Base-by-base conservation (phyloP, 1,140 invertebrate species). In the Hycleus phaleratus region DNA sequence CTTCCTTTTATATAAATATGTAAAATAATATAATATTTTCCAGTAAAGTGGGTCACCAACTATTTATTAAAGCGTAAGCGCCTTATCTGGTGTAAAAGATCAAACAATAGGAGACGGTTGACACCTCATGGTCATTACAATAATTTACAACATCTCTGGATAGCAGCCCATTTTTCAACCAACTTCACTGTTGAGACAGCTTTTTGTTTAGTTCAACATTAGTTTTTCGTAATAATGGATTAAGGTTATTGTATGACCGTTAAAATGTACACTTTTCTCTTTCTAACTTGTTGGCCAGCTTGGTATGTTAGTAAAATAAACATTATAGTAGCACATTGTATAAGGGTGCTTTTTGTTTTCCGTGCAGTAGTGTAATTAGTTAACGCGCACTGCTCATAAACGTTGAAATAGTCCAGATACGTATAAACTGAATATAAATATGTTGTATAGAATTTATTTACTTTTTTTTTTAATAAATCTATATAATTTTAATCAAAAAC, bases 221-320 rank as follows among this genome's bases (percentile, higher is more conserved):
- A 59, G 58, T 62, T 62, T 62, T 62, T 59, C 61, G 52, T 54
- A 43, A 49, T 62, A 62, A 62, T 62, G 58, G 61, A 62, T 62
- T 56, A 56, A 56, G 53, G 53, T 60, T 60, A 62, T 62, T 62
- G 61, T 62, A 40, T 59, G 57, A 62, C 61, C 52, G 53, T 49
- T 18, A 45, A 44, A 39, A 32, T 52, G 45, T 46, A 42, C 11
- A 18, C 46, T 38, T 40, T 18, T 43, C 32, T 32, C 32, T 32
- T 4, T 32, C 32, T 32, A 32, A 32, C 32, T 32, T 32, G 32
- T 32, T 32, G 32, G 32, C 7, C 7, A 32, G 32, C 38, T 44
- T 26, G 32, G 48, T 43, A 45, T 48, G 38, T 48, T 59, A 54
- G 58, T 49, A 49, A 60, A 60, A 60, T 60, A 32, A 60, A 62